Base-by-base conservation (phyloP, 2,888 invertebrate genomes). In the Drosophila silvestris region DNA sequence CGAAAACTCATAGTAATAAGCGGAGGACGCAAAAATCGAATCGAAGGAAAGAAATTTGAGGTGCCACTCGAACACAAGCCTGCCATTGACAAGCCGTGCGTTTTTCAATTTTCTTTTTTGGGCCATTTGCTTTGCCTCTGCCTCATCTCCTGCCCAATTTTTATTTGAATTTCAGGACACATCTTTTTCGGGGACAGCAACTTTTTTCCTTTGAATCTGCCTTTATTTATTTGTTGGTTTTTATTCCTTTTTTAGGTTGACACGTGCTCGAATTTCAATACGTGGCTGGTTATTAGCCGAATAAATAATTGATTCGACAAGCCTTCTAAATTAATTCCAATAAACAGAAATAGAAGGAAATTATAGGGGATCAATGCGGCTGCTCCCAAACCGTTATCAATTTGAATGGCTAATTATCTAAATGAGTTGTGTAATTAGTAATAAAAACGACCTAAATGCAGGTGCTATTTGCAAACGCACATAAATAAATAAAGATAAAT, bases 401-500 rank as follows among this genome's bases (percentile, higher is more conserved):
- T 85, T 85, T 77, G 77, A 85, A 88, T 88, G 35, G 57, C 57
- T 69, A 85, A 85, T 85, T 81, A 83, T 72, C 74, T 67, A 80
- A 85, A 88, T 78, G 83, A 75, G 77, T 80, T 74, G 79, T 56
- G 74, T 83, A 85, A 85, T 88, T 88, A 79, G 79, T 70, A 61
- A 63, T 35, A 71, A 81, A 81, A 77, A 60, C 37, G 2, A 3
- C 3, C 35, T 28, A 73, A 39, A 32, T 60, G 32, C 51, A 60
- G 54, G 33, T 65, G 26, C 41, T n/a, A 41, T 2, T 26, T 26
- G 14, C 47, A 47, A 14, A n/a, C 22, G 5, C 1, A 22, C 10
- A 14, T 1, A 22, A 16, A 54, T 33, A 54, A 54, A 22, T 22
- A 1, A 7, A 56, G 2, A 63, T 73, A 51, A 81, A 78, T 82